A percentile compares a stretch with the other conserved stretches of the same genome.
Evolutionary conservation across 2,113 vertebrate genomes (phyloP).

Genomic region (Laticauda colubrina): DNA sequence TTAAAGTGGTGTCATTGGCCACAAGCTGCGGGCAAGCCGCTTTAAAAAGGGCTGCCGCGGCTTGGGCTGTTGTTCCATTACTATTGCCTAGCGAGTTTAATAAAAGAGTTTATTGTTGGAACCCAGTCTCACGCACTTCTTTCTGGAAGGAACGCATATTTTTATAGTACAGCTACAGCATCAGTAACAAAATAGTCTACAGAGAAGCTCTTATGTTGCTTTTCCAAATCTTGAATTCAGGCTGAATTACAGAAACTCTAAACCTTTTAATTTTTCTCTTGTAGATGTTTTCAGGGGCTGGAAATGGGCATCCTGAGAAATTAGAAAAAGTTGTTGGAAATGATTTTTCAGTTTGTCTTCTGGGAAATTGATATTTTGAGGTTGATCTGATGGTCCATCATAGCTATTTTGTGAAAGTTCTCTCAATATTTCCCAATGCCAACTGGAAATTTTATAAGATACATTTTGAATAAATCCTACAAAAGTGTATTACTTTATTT

Average conservation of each 20-base stretch:
- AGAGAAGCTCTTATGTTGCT: neutral
- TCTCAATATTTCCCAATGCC: neutral
- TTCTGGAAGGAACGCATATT: neutral
- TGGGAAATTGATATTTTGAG: neutral
- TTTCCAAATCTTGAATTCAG: neutral
- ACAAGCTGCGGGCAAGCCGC: too few relatives aligned
- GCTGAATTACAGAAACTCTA: neutral
- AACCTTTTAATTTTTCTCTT: neutral
- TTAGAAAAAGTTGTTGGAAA: neutral
- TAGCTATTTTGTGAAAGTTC: neutral
- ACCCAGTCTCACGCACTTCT: too few relatives aligned
- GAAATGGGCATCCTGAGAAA: neutral
- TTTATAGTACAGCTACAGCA: neutral
- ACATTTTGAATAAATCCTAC: neutral
- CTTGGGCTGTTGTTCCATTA: too few relatives aligned
- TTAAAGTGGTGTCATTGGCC: too few relatives aligned
- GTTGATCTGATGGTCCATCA: neutral
- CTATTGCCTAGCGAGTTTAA: too few relatives aligned
- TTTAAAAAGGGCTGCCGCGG: too few relatives aligned
- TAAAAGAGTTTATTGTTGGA: too few relatives aligned
- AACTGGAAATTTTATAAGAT: neutral
- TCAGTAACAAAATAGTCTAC: neutral
- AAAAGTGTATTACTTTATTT: neutral
- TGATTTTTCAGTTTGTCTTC: neutral
- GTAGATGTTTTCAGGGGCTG: neutral